phyloP scores from a whole-genome alignment of 1,140 invertebrate genomes.

The Arctopsyche grandis region DNA sequence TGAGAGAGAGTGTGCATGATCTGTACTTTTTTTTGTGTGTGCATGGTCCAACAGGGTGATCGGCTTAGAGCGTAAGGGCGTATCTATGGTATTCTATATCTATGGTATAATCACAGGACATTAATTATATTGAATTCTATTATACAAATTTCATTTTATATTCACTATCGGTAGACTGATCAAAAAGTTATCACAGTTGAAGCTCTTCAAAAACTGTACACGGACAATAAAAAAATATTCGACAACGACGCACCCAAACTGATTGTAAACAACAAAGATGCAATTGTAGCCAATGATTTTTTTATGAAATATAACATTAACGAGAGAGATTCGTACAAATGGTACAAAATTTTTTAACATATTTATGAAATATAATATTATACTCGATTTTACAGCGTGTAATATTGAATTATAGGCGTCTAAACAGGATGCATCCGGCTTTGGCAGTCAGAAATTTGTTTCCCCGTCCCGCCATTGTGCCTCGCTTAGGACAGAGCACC shows the following conservation, averaged over 20 bases:
- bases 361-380: not conserved
- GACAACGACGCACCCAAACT: conserved; percentile 67
- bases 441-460: conserved; percentile 73
- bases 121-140: too few species aligned
- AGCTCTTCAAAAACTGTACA: conserved; percentile 61
- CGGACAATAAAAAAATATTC: conserved; percentile 62
- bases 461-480: conserved; percentile 69
- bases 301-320: conserved; percentile 43
- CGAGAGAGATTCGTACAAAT: conserved; percentile 11
- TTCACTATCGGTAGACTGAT: conserved; percentile 58
- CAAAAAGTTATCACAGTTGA: conserved; percentile 57
- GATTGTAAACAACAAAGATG: conserved; percentile 64
- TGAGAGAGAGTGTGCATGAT: too few species aligned
- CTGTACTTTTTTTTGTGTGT: too few species aligned
- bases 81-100: too few species aligned
- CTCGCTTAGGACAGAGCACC: conserved; percentile 73
- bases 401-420: conserved; percentile 66
- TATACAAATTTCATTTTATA: conserved; percentile 10
- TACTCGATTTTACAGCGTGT: not conserved
- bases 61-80: too few species aligned
- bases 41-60: too few species aligned
- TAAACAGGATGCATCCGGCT: conserved; percentile 75
- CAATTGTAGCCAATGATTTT: conserved; percentile 36
- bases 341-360: conserved; percentile 22
- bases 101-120: too few species aligned